Evolutionary conservation across 2,113 vertebrate genomes (phyloP).

Genomic region (Gnathonemus echidnorhynchus): DNA sequence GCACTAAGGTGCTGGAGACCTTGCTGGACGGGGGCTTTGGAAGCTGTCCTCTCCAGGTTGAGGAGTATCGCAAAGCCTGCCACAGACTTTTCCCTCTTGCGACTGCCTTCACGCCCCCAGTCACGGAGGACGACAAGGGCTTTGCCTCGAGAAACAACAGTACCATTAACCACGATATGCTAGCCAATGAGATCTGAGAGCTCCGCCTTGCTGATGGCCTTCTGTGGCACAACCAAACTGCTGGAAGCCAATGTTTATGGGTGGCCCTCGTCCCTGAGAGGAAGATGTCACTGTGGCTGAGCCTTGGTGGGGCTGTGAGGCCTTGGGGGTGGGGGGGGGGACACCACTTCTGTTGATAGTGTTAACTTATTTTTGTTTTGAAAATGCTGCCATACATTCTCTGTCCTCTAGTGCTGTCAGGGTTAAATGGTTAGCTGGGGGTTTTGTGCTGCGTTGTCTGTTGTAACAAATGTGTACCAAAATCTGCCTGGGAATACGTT

Average conservation of each 20-base stretch:
- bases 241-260: not conserved
- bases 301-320: not conserved
- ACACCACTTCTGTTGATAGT: not conserved
- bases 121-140: slow-evolving; percentile 87
- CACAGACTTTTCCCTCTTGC: slow-evolving; percentile 94
- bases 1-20: slow-evolving; percentile 84
- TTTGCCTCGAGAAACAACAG: slow-evolving; percentile 55
- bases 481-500: not conserved
- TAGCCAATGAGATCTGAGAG: slow-evolving; percentile 84
- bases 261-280: not conserved
- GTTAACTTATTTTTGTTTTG: slow-evolving; percentile 14
- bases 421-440: not conserved
- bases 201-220: slow-evolving; percentile 5
- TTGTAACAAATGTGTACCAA: not conserved
- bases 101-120: slow-evolving; percentile 89
- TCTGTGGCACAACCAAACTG: not conserved
- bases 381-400: slow-evolving; percentile 24
- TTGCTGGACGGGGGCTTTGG: slow-evolving; percentile 78
- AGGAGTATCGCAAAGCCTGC: slow-evolving; percentile 82
- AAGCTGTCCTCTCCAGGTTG: slow-evolving; percentile 75
- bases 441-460: not conserved
- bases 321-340: not conserved
- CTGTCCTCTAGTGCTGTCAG: not conserved
- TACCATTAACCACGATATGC: slow-evolving; percentile 87
- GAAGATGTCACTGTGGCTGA: not conserved